A percentile compares a stretch with the other conserved stretches of the same genome.
Conservation (phyloP, 2,113 vertebrate species). For the Rynchops niger region DNA sequence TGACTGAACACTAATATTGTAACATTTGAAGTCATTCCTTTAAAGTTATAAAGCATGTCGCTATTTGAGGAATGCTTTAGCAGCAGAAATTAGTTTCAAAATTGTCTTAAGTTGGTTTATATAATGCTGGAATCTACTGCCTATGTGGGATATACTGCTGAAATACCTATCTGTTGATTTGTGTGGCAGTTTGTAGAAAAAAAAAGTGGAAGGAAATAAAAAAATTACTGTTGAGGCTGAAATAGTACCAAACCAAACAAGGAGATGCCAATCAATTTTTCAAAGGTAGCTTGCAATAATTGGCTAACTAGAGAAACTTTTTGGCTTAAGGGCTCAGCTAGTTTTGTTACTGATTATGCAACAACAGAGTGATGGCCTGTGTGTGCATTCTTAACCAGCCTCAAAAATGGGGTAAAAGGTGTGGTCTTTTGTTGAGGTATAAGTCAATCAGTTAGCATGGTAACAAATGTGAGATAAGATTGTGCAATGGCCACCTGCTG, state of each 20-base stretch:
- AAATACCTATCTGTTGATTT: neutral
- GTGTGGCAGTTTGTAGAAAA: neutral
- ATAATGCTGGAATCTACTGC: neutral
- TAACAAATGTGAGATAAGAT: neutral
- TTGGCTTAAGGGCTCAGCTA: neutral
- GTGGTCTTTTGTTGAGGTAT: neutral
- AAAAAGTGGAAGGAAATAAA: neutral
- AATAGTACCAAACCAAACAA: neutral
- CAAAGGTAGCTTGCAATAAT: neutral
- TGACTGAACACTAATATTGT: neutral
- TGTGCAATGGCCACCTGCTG: neutral
- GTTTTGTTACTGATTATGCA: neutral
- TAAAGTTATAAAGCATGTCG: neutral
- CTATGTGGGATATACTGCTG: neutral
- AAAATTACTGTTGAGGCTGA: neutral
- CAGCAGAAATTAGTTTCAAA: neutral
- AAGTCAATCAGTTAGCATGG: accelerated
- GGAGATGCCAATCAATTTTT: neutral
- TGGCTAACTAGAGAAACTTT: neutral
- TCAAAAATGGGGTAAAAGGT: neutral
- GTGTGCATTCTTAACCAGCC: neutral
- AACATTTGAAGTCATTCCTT: neutral
- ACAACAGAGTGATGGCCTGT: neutral
- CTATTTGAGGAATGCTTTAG: neutral
- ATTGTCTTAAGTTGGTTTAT: neutral